A percentile compares a stretch with the other conserved stretches of the same genome.
phyloP scores from a whole-genome alignment of 2,888 invertebrate genomes.

The Odontocolon sp. region DNA sequence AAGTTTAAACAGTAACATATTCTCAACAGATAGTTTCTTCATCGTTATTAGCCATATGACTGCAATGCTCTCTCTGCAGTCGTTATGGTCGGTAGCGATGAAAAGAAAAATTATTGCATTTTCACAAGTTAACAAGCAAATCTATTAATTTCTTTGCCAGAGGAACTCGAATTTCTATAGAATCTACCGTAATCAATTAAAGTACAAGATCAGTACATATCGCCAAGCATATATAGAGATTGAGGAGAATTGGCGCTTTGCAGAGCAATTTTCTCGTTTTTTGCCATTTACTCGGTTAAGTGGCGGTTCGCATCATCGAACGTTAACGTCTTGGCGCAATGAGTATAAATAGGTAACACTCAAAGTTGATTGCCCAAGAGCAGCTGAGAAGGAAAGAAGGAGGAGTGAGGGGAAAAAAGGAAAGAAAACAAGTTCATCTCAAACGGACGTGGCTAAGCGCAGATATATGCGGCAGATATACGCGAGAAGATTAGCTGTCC shows the following conservation, averaged over 20 bases:
- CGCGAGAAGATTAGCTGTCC: conserved; percentile 78
- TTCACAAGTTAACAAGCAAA: no score
- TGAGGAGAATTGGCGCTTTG: no score
- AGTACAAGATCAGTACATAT: not conserved
- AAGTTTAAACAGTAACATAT: no score
- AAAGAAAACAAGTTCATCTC: conserved; percentile 35
- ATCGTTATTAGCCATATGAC: no score
- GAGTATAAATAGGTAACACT: conserved; percentile 26
- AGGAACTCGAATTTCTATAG: no score
- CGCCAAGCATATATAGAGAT: not conserved
- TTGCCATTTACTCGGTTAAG: conserved; percentile 14
- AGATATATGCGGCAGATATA: not conserved
- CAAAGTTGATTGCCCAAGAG: conserved; percentile 9
- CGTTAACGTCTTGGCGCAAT: conserved; percentile 20
- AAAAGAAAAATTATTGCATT: no score
- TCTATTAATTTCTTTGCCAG: no score
- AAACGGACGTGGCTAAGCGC: conserved; percentile 1
- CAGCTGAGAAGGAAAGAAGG: no score
- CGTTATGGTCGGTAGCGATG: no score
- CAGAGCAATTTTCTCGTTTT: conserved; percentile 14
- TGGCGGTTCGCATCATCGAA: not conserved
- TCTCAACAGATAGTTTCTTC: no score
- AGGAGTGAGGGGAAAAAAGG: not conserved
- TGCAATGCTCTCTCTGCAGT: no score
- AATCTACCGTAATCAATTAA: not conserved